Percentiles rank a stretch among this genome's conserved stretches.
These are phyloP conservation scores for Bergia puertoricense DNA, from an alignment of 92 coral and sea anemone species.

Conservation along the genomic window DNA sequence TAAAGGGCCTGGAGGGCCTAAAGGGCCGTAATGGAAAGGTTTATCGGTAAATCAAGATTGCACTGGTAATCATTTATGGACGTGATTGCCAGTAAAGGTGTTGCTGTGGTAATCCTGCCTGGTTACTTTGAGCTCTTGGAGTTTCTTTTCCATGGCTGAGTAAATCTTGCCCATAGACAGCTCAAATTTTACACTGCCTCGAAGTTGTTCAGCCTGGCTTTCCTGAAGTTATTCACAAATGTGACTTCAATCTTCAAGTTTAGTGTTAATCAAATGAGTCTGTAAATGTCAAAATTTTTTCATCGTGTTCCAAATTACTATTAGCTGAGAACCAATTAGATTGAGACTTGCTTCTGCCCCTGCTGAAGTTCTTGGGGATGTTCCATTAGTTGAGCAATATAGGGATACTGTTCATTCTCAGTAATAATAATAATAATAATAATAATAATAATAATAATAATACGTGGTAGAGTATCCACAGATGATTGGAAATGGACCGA, in stretches of 20 bases:
- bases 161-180: constrained; percentile 19
- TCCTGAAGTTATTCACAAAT: constrained; percentile 5
- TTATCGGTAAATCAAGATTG: neutral
- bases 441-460: no score
- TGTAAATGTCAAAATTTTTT: no score
- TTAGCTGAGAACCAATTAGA: neutral
- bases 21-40: no score
- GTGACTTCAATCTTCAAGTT: no score
- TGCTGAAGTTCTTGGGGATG: constrained; percentile 3
- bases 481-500: no score
- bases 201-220: constrained; percentile 22
- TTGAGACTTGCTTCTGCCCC: neutral
- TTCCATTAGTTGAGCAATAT: constrained; percentile 1
- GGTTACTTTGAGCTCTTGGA: constrained; percentile 3
- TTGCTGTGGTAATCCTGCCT: constrained; percentile 33
- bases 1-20: no score
- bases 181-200: neutral
- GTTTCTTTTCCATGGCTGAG: constrained; percentile 14
- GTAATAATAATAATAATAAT: neutral
- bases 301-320: no score
- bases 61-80: constrained; percentile 35
- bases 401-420: constrained; percentile 15
- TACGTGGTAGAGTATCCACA: no score
- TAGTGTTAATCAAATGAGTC: no score
- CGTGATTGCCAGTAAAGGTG: constrained; percentile 27